Evolutionary conservation across 1,140 invertebrate species (phyloP).

Genomic region (Prorops nasuta): DNA sequence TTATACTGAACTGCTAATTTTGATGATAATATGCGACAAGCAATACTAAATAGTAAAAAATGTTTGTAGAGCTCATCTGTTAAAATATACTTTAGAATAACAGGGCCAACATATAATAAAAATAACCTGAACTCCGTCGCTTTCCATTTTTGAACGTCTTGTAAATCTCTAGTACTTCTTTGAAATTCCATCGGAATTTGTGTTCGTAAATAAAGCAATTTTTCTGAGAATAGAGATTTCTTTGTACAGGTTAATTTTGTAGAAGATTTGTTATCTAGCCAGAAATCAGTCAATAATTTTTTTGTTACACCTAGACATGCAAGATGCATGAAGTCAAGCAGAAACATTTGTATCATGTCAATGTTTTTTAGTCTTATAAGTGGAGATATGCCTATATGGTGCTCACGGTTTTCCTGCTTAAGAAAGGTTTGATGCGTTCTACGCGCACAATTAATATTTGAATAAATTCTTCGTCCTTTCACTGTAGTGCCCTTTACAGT

Average conservation of each 20-base stretch:
- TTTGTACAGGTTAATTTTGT: neutral
- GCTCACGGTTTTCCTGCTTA: neutral
- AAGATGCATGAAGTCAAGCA: constrained; percentile 8
- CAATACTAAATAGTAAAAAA: constrained; percentile 20
- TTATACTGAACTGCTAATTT: constrained; percentile 4
- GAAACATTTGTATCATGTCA: neutral
- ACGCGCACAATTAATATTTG: neutral
- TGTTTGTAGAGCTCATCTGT: constrained; percentile 13
- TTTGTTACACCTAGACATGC: neutral
- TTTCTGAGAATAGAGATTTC: neutral
- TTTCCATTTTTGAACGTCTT: constrained; percentile 19
- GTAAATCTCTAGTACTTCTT: constrained; percentile 4
- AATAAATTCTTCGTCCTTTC: constrained; percentile 5
- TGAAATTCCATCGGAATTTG: constrained; percentile 15
- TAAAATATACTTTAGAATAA: constrained; percentile 21
- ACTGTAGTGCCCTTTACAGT: neutral
- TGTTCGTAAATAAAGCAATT: neutral
- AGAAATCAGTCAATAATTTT: neutral
- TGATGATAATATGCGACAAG: constrained; percentile 18
- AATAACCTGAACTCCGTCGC: too few species aligned
- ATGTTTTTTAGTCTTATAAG: neutral
- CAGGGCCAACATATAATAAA: too few species aligned
- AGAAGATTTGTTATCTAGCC: neutral
- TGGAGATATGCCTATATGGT: constrained; percentile 7
- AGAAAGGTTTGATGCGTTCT: constrained; percentile 8